Conservation (phyloP, 2,888 invertebrate genomes). For the Drosophila gaucha region DNA sequence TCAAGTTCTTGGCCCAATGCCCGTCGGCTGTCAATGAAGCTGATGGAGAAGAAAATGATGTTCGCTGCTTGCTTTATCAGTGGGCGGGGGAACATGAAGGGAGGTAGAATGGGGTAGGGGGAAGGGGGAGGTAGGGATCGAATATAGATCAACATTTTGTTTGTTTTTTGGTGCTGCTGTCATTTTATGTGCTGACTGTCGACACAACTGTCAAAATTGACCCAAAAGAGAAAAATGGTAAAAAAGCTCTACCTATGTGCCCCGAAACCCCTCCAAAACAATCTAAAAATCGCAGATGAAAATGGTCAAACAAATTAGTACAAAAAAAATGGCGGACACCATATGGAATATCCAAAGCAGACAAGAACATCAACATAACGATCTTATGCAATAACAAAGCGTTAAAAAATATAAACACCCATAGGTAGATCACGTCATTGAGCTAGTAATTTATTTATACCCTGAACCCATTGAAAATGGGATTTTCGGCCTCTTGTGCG, state of each 20-base stretch:
- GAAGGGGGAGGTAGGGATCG: no score
- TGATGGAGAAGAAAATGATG: slow-evolving; percentile 35
- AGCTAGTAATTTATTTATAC: no score
- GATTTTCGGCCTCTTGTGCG: no score
- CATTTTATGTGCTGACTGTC: slow-evolving; percentile 63
- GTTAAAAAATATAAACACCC: background rate
- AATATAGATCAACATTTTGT: slow-evolving; percentile 23
- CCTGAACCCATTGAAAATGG: no score
- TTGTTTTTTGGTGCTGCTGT: slow-evolving; percentile 51
- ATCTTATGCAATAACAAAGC: slow-evolving; percentile 17
- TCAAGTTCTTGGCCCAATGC: slow-evolving; percentile 78
- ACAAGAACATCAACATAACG: background rate
- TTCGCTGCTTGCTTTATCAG: slow-evolving; percentile 21
- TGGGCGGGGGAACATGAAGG: background rate
- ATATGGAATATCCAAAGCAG: slow-evolving; percentile 19
- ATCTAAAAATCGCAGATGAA: slow-evolving; percentile 62
- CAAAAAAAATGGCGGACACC: slow-evolving; percentile 19
- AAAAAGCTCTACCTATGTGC: slow-evolving; percentile 13
- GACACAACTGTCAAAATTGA: slow-evolving; percentile 74
- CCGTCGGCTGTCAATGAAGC: slow-evolving; percentile 63
- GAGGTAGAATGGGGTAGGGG: background rate
- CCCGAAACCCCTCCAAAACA: background rate
- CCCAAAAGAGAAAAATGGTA: slow-evolving; percentile 62
- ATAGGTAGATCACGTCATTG: background rate
- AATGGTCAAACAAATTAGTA: slow-evolving; percentile 39